phyloP scores from a whole-genome alignment of 2,888 invertebrate species.

The Oligia fasciuncula region DNA sequence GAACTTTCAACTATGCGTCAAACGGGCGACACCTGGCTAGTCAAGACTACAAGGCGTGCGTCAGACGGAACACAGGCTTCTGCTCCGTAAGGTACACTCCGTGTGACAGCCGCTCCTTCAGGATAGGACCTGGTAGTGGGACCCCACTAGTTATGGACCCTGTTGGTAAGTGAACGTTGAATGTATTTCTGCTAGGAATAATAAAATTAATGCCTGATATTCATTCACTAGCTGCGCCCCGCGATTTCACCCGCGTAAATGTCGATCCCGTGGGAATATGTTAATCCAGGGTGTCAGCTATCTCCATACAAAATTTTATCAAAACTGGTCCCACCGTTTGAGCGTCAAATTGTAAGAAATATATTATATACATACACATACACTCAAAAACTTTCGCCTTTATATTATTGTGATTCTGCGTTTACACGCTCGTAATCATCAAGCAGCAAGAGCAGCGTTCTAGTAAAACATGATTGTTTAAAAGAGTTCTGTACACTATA shows the following conservation, averaged over 20 bases:
- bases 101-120: constrained; percentile 94
- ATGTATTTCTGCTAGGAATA: neutral
- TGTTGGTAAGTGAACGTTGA: constrained; percentile 67
- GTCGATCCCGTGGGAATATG: too few species aligned
- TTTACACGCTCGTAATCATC: neutral
- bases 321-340: too few species aligned
- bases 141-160: constrained; percentile 68
- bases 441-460: neutral
- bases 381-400: too few species aligned
- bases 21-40: constrained; percentile 95
- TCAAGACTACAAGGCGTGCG: constrained; percentile 94
- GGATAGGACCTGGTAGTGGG: constrained; percentile 90
- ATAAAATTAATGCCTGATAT: neutral
- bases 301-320: too few species aligned
- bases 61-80: constrained; percentile 92
- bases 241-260: too few species aligned
- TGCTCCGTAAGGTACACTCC: constrained; percentile 94
- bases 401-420: neutral
- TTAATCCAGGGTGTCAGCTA: too few species aligned
- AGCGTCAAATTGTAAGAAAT: too few species aligned
- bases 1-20: constrained; percentile 95
- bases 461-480: neutral
- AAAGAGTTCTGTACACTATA: neutral
- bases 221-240: neutral
- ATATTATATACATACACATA: too few species aligned